Evolutionary conservation across 2,113 vertebrate genomes (phyloP).

Genomic region (Okapia johnstoni): DNA sequence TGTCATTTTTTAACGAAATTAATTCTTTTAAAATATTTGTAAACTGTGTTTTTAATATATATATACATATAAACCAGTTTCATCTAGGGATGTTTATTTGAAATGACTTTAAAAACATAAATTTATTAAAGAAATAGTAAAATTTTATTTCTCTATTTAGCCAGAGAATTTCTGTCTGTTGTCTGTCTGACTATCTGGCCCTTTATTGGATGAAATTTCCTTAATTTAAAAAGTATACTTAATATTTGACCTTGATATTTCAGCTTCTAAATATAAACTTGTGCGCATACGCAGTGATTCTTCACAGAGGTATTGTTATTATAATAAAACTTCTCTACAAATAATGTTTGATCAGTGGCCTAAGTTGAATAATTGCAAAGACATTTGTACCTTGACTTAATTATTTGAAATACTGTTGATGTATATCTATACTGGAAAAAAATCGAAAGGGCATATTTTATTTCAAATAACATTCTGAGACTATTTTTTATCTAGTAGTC

Average conservation of each 20-base stretch:
- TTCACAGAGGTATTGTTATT: neutral
- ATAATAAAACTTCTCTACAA: neutral
- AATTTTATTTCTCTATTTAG: neutral
- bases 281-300: neutral
- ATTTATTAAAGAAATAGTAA: conserved; percentile 3
- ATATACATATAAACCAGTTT: neutral
- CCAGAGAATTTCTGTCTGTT: neutral
- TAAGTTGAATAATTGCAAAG: neutral
- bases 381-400: neutral
- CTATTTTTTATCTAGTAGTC: neutral
- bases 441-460: neutral
- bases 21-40: neutral
- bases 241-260: neutral
- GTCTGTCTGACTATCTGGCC: neutral
- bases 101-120: neutral
- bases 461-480: neutral
- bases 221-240: neutral
- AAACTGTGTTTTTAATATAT: neutral
- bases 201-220: neutral
- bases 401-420: neutral
- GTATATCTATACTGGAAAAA: neutral
- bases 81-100: neutral
- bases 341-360: neutral
- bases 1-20: neutral
- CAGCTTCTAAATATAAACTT: conserved; percentile 9